Evolutionary conservation across 2,113 vertebrate genomes (phyloP).

Genomic region (Glareola pratincola): DNA sequence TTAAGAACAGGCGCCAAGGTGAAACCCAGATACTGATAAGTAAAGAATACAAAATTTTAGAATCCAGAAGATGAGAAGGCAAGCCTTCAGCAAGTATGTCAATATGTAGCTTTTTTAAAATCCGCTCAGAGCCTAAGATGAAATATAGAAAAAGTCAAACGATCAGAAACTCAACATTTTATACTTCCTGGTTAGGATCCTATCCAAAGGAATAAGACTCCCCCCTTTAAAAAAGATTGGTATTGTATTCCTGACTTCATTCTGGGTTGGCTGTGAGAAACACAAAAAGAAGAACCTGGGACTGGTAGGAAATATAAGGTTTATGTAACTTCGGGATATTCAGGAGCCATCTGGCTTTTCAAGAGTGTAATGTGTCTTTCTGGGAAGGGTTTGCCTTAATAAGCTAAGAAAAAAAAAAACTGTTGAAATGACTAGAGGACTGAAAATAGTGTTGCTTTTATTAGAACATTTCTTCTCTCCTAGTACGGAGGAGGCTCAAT

Average conservation of each 20-base stretch:
- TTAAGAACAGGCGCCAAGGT: background rate
- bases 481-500: fast-evolving
- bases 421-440: background rate
- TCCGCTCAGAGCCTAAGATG: background rate
- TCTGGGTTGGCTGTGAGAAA: background rate
- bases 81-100: background rate
- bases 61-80: background rate
- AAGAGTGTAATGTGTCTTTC: background rate
- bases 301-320: background rate
- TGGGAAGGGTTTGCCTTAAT: background rate
- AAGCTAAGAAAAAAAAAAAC: background rate
- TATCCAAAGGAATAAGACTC: background rate
- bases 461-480: background rate
- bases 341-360: background rate
- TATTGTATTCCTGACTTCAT: background rate
- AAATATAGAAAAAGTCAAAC: background rate
- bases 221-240: background rate
- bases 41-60: background rate
- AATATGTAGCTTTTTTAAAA: background rate
- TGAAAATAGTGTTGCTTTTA: background rate
- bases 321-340: background rate
- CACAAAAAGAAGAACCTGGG: background rate
- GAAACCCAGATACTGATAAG: background rate
- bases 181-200: background rate
- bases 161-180: background rate